phyloP scores from a whole-genome alignment of 1,140 invertebrate genomes.

The Neodiprion virginianus region DNA sequence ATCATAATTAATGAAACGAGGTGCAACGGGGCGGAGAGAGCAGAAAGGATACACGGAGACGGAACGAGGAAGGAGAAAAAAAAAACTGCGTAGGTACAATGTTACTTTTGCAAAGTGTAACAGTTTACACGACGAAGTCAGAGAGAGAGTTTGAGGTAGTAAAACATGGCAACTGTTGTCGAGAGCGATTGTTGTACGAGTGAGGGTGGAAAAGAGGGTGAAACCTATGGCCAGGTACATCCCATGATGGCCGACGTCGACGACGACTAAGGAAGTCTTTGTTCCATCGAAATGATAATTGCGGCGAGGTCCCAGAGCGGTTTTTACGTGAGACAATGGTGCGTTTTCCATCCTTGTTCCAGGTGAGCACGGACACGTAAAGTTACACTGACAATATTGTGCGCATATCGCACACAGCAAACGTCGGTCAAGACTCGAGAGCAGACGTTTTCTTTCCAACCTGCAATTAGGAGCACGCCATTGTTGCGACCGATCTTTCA shows the following conservation, averaged over 20 bases:
- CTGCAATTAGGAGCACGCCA: background rate
- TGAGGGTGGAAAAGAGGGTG: background rate
- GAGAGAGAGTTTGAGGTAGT: background rate
- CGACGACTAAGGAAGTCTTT: background rate
- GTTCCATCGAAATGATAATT: slow-evolving; percentile 1
- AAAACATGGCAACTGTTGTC: background rate
- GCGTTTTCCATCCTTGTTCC: background rate
- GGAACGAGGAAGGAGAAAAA: too few species aligned
- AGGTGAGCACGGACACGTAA: too few species aligned
- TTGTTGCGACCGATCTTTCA: too few species aligned
- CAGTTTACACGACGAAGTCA: background rate
- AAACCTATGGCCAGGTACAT: background rate
- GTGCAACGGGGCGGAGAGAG: too few species aligned
- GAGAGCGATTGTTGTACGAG: background rate
- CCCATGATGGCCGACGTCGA: background rate
- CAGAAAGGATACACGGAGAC: too few species aligned
- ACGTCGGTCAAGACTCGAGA: background rate
- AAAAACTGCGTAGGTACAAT: too few species aligned
- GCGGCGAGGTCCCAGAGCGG: background rate
- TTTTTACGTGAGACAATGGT: background rate
- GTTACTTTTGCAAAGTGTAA: too few species aligned
- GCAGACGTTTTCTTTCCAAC: background rate
- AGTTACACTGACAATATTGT: too few species aligned
- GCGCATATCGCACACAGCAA: too few species aligned
- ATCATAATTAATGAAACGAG: too few species aligned